Base-by-base conservation (phyloP, 2,888 invertebrate genomes). In the Vesta saturnalis region DNA sequence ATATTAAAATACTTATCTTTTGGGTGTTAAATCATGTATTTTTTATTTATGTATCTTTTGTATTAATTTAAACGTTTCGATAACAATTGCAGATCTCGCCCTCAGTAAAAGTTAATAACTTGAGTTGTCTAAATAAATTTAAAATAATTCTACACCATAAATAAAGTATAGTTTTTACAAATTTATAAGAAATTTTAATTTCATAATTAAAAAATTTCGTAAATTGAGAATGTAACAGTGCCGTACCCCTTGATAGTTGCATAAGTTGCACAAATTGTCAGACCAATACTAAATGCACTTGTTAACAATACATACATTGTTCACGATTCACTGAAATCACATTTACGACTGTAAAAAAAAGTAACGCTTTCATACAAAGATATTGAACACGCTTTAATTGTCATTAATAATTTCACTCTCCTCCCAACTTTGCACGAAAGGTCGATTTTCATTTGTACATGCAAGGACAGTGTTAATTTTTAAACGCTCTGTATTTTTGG, bases 161-260 rank as follows among this genome's bases (percentile, higher is more conserved):
- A n/a, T n/a, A n/a, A n/a, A n/a, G n/a, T n/a, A 30, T 10, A 6
- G 30, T 30, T 6, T 30, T 30, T 10, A 30, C 30, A 30, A 30
- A 30, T 5, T 30, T 5, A 30, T 30, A 6, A 10, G 30, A 30
- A 30, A n/a, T n/a, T n/a, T n/a, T n/a, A n/a, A n/a, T n/a, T n/a
- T n/a, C 30, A 30, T 30, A 30, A 30, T 30, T 6, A 30, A 30
- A 30, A 30, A 30, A 30, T 30, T 6, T 30, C 10, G 5, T 30
- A 10, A 6, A 10, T 10, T 6, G 30, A 46, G 15, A 2, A 49
- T 10, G 15, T n/a, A n/a, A n/a, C n/a, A n/a, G n/a, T n/a, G n/a
- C n/a, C 52, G 52, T 21, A 52, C 52, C 52, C 52, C 12, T 52
- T 52, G 8, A 52, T 52, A n/a, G 21, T 52, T n/a, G 52, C 52